These are phyloP conservation scores for Naso thynnoides DNA, from an alignment of 2,797 vertebrate species.

Conservation along the genomic window DNA sequence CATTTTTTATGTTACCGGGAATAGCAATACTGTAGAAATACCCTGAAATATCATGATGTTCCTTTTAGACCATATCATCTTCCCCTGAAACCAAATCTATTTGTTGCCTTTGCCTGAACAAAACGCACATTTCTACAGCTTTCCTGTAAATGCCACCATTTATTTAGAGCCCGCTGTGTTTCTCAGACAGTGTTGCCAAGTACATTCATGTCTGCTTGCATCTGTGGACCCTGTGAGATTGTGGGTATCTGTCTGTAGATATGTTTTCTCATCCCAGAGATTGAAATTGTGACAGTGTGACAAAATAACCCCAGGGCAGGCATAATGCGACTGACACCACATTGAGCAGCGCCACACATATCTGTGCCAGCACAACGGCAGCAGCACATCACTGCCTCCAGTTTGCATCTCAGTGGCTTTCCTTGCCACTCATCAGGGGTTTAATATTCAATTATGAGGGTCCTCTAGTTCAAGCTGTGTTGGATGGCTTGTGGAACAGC, in stretches of 20 bases:
- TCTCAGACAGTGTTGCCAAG: constrained; percentile 27
- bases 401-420: constrained; percentile 46
- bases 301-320: constrained; percentile 54
- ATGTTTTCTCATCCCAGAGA: constrained; percentile 47
- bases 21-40: not conserved
- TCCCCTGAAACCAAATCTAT: constrained; percentile 12
- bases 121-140: constrained; percentile 46
- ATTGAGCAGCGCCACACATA: not conserved
- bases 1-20: not conserved
- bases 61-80: constrained; percentile 12
- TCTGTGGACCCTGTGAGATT: constrained; percentile 27
- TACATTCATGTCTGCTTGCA: constrained; percentile 36
- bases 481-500: constrained; percentile 50
- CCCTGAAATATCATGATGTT: not conserved
- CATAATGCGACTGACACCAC: constrained; percentile 21
- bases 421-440: constrained; percentile 72
- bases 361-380: constrained; percentile 38
- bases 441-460: constrained; percentile 81
- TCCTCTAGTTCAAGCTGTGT: constrained; percentile 65
- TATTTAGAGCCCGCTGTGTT: constrained; percentile 53
- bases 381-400: constrained; percentile 55
- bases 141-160: constrained; percentile 40
- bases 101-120: constrained; percentile 22
- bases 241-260: constrained; percentile 36
- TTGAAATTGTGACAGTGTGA: constrained; percentile 57